These are phyloP conservation scores for Schmidtea mediterranea DNA, from an alignment of 1,140 invertebrate genomes.

Conservation along the genomic window DNA sequence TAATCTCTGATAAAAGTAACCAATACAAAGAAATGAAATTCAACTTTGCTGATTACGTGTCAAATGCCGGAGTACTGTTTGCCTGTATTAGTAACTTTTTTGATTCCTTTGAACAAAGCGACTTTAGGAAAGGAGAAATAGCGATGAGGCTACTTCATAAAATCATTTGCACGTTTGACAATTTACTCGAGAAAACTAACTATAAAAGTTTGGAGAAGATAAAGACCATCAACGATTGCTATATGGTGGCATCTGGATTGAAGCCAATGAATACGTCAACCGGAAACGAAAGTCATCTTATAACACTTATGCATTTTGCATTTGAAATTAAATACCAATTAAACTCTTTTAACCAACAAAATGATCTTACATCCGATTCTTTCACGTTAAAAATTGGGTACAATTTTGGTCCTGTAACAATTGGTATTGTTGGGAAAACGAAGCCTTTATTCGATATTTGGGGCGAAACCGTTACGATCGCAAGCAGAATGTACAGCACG, in stretches of 20 bases:
- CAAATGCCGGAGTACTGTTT: conserved; percentile 67
- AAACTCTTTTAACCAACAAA: conserved; percentile 50
- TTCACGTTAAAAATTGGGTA: conserved; percentile 46
- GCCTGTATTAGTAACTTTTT: conserved; percentile 68
- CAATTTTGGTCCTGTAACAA: conserved; percentile 55
- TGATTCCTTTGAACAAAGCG: background rate
- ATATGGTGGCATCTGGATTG: conserved; percentile 77
- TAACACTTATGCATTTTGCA: conserved; percentile 58
- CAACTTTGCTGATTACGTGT: conserved; percentile 66
- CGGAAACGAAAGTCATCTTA: conserved; percentile 38
- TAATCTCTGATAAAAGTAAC: no score
- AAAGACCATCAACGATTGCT: conserved; percentile 75
- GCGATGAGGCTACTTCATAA: background rate
- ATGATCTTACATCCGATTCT: conserved; percentile 48
- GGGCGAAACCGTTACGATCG: conserved; percentile 91
- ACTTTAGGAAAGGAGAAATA: background rate
- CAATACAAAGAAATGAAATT: no score
- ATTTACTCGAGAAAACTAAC: conserved; percentile 32
- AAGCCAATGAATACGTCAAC: conserved; percentile 43
- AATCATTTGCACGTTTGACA: conserved; percentile 1
- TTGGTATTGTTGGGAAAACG: conserved; percentile 76
- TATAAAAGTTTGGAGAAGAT: conserved; percentile 73
- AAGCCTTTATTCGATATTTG: conserved; percentile 91
- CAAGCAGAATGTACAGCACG: conserved; percentile 63
- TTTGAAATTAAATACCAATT: conserved; percentile 51